Percentiles rank a stretch among this genome's conserved stretches.
phyloP scores from a whole-genome alignment of 2,113 vertebrate genomes.

The Datnioides undecimradiatus region DNA sequence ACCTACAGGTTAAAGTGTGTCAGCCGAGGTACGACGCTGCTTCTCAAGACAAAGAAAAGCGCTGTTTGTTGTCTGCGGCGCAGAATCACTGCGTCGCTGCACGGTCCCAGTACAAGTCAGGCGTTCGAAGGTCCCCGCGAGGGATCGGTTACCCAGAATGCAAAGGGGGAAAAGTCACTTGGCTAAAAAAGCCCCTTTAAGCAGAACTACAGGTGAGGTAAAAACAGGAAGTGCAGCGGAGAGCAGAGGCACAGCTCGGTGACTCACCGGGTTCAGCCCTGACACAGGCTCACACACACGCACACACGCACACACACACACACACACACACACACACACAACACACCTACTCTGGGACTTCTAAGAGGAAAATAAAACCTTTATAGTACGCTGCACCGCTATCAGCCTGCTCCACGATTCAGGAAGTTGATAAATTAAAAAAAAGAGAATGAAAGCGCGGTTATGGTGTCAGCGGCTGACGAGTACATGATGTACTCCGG shows the following conservation, averaged over 20 bases:
- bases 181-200: neutral
- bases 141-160: neutral
- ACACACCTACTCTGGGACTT: conserved; percentile 31
- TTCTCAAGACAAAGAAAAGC: too few relatives aligned
- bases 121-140: neutral
- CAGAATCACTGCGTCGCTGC: too few relatives aligned
- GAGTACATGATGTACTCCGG: neutral
- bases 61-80: too few relatives aligned
- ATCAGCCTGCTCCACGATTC: neutral
- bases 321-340: too few relatives aligned
- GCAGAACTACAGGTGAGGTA: neutral
- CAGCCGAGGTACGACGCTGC: too few relatives aligned
- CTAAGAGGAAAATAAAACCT: conserved; percentile 15
- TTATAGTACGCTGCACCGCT: neutral
- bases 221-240: conserved; percentile 51
- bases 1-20: too few relatives aligned
- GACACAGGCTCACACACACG: neutral
- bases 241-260: neutral
- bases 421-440: conserved; percentile 7
- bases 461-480: neutral
- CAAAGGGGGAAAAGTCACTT: neutral
- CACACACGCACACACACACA: too few relatives aligned
- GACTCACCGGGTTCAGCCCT: conserved; percentile 25
- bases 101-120: neutral
- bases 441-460: neutral